Conservation (phyloP, 2,113 vertebrate genomes). For the Brachyhypopomus occidentalis region DNA sequence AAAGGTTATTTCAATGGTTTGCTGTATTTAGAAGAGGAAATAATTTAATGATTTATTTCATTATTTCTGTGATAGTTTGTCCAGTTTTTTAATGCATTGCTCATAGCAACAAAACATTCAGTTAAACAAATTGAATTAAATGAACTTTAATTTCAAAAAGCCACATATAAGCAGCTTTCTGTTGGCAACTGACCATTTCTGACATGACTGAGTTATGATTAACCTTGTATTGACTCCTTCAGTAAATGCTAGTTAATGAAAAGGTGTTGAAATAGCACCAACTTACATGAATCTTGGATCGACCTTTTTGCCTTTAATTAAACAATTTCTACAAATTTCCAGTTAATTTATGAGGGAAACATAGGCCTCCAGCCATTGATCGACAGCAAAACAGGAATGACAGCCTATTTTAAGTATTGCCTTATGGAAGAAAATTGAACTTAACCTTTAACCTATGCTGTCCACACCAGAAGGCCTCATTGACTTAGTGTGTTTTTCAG, state of each 20-base stretch:
- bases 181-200: neutral
- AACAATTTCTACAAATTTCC: neutral
- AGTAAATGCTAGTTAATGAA: neutral
- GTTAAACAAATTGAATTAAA: constrained; percentile 23
- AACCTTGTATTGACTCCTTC: neutral
- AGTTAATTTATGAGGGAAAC: neutral
- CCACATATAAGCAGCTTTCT: neutral
- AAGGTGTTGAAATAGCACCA: neutral
- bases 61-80: constrained; percentile 27
- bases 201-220: neutral
- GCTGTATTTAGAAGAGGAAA: constrained; percentile 16
- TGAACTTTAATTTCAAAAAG: constrained; percentile 1
- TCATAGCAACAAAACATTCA: constrained; percentile 10
- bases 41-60: constrained; percentile 33
- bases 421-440: neutral
- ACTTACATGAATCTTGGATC: neutral
- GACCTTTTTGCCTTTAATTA: neutral
- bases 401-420: neutral
- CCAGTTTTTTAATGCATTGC: constrained; percentile 7
- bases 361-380: neutral
- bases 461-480: neutral
- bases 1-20: constrained; percentile 14
- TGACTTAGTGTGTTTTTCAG: constrained; percentile 10
- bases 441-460: neutral
- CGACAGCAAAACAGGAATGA: too few relatives aligned